Conservation (phyloP, 2,888 invertebrate genomes). For the Odontomyia ornata region DNA sequence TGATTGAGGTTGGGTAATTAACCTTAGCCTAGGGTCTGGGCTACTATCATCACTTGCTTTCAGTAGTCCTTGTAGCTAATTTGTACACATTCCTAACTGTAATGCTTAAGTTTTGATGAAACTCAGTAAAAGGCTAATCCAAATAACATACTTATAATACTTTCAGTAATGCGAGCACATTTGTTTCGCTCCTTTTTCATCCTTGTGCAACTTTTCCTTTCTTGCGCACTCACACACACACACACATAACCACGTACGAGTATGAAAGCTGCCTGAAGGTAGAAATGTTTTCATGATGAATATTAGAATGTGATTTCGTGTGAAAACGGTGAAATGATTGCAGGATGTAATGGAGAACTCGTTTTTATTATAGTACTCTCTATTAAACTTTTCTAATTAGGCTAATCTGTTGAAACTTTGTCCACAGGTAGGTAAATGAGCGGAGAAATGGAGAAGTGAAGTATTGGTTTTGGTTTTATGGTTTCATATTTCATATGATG, state of each 20-base stretch:
- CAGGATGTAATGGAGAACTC: slow-evolving; percentile 8
- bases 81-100: slow-evolving; percentile 16
- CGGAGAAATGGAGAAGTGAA: background rate
- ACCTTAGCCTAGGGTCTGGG: background rate
- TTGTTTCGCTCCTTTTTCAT: background rate
- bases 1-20: background rate
- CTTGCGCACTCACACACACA: background rate
- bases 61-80: slow-evolving; percentile 19
- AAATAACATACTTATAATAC: slow-evolving; percentile 6
- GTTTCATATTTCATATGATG: no score
- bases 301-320: background rate
- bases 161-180: slow-evolving; percentile 20
- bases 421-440: background rate
- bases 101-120: slow-evolving; percentile 37
- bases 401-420: slow-evolving; percentile 19
- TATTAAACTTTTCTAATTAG: slow-evolving; percentile 36
- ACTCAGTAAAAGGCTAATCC: slow-evolving; percentile 19
- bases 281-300: no score
- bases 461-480: no score
- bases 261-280: background rate
- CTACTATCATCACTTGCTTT: background rate
- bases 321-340: slow-evolving; percentile 1
- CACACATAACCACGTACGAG: background rate
- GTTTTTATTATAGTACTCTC: slow-evolving; percentile 17
- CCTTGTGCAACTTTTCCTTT: background rate